phyloP scores from a whole-genome alignment of 1,140 invertebrate species.

The Sinonovacula constricta region DNA sequence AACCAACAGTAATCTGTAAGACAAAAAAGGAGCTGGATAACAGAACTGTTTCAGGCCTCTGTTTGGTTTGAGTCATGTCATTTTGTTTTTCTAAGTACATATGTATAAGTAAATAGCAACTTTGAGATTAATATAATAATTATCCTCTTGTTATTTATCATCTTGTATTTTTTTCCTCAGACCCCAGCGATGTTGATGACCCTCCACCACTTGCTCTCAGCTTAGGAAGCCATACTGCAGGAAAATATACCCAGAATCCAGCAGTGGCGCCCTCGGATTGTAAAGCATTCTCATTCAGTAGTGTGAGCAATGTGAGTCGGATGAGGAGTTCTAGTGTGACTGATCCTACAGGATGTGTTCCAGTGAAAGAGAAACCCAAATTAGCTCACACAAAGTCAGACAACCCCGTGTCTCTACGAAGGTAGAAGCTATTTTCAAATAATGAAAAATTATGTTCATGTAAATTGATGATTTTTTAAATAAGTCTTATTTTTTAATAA shows the following conservation, averaged over 20 bases:
- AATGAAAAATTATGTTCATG: too few species aligned
- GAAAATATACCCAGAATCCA: slow-evolving; percentile 62
- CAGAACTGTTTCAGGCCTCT: too few species aligned
- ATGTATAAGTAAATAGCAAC: too few species aligned
- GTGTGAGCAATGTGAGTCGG: slow-evolving; percentile 69
- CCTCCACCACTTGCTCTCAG: slow-evolving; percentile 47
- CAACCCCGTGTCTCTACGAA: slow-evolving; percentile 49
- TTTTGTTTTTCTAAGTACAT: too few species aligned
- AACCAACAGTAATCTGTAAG: too few species aligned
- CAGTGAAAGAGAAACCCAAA: slow-evolving; percentile 63
- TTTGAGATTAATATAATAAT: too few species aligned
- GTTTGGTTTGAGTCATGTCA: too few species aligned
- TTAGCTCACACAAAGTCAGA: slow-evolving; percentile 69
- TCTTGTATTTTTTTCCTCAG: too few species aligned
- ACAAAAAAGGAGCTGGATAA: too few species aligned
- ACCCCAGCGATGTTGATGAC: slow-evolving; percentile 68
- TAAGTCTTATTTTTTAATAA: too few species aligned
- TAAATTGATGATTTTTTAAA: too few species aligned
- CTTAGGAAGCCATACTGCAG: slow-evolving; percentile 46
- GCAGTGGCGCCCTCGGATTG: slow-evolving; percentile 62
- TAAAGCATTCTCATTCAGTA: slow-evolving; percentile 67
- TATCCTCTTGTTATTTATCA: too few species aligned
- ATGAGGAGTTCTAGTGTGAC: slow-evolving; percentile 70
- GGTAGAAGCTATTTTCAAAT: slow-evolving; percentile 26
- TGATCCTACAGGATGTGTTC: slow-evolving; percentile 53